Conservation (phyloP, 2,113 vertebrate species). For the Hipposideros armiger region DNA sequence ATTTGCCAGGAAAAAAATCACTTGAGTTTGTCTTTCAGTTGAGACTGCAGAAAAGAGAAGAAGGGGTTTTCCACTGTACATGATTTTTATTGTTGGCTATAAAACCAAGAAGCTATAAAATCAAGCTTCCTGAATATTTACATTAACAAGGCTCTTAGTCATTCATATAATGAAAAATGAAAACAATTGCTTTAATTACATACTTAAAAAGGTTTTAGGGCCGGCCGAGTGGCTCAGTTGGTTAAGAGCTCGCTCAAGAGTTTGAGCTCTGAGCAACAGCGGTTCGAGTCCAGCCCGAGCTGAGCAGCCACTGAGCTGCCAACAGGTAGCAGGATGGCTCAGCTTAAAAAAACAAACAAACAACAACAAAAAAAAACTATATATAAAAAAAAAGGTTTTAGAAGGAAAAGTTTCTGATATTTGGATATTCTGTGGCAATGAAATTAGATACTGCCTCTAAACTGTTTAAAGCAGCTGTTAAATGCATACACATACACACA, state of each 20-base stretch:
- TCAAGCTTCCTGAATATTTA: conserved; percentile 72
- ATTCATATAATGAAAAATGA: conserved; percentile 65
- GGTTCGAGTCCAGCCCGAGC: too few species aligned
- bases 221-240: too few species aligned
- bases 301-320: too few species aligned
- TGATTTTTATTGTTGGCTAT: conserved; percentile 60
- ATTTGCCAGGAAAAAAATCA: conserved; percentile 24
- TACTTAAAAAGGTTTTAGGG: conserved; percentile 49
- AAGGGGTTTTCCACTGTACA: conserved; percentile 60
- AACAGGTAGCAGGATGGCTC: too few species aligned
- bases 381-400: neutral
- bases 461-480: conserved; percentile 44
- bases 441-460: conserved; percentile 42
- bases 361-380: too few species aligned
- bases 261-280: too few species aligned
- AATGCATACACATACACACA: neutral
- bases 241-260: too few species aligned
- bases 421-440: neutral
- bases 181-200: conserved; percentile 65
- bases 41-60: neutral
- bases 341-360: too few species aligned
- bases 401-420: conserved; percentile 41
- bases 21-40: conserved; percentile 7
- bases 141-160: conserved; percentile 65
- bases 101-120: conserved; percentile 66